Base-by-base conservation (phyloP, 2,797 vertebrate genomes). In the Enteromius viviparus region DNA sequence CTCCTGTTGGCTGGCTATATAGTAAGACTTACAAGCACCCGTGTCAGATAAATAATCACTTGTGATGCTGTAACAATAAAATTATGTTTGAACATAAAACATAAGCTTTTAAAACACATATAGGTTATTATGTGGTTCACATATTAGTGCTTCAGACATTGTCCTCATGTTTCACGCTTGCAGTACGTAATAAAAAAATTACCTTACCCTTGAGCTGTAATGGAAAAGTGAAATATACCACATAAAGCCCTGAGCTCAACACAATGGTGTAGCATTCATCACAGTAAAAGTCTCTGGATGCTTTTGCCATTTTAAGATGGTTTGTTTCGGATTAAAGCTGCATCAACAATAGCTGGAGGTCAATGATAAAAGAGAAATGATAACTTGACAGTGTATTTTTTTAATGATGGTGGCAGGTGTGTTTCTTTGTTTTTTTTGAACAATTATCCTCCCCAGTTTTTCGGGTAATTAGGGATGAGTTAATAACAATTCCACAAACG, bases 171-270 rank as follows among this genome's bases (percentile, higher is more conserved):
- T 47, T 62, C 10, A 71, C 26, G 3, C 12, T 71, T 32, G 10
- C 17, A 9, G 23, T 26, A 8, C 2, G 5, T 55, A 77, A 75
- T 37, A 64, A 71, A 76, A 60, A 14, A 71, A 75, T 78, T 26
- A 21, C 66, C 51, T 34, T 40, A 42, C 55, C n/a, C 58, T 62
- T 51, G 15, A 37, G 55, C 72, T 78, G 62, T 81, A 76, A 87
- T 85, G 51, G 77, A 81, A 87, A 85, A 87, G 81, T 85, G 86
- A 87, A 84, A 85, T 75, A 85, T 19, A n/a, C 37, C 23, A 55
- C 4, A 14, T 23, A 80, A 81, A 51, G 76, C 29, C 34, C 77
- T 64, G 53, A 68, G 74, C 49, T 84, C 40, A 60, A 65, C 53
- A 62, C 32, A 75, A 7, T 47, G 26, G 47, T 34, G 26, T 15